Evolutionary conservation across 2,888 invertebrate genomes (phyloP).

Genomic region (Corbicula japonica): DNA sequence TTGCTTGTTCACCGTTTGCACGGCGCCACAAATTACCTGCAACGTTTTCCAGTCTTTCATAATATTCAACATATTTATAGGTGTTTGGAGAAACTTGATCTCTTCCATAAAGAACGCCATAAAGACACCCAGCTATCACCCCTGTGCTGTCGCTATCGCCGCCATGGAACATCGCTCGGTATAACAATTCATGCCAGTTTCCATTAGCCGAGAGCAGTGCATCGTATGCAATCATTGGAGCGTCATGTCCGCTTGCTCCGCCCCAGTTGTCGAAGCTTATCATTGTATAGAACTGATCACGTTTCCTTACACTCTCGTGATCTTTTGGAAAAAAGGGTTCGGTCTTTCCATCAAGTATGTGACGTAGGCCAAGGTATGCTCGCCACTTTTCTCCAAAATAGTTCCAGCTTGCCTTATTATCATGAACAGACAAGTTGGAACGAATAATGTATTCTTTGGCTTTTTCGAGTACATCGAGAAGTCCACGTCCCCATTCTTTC

Average conservation of each 20-base stretch:
- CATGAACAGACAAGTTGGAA: constrained; percentile 71
- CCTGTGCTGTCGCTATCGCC: constrained; percentile 86
- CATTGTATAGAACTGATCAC: constrained; percentile 82
- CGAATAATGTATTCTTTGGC: constrained; percentile 78
- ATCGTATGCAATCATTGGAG: constrained; percentile 86
- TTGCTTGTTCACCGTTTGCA: too few relatives aligned
- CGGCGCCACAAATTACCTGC: too few relatives aligned
- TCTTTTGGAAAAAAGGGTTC: constrained; percentile 80
- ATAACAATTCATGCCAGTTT: constrained; percentile 83
- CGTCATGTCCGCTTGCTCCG: constrained; percentile 86
- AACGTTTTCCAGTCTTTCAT: constrained; percentile 12
- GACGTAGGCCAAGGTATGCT: constrained; percentile 76
- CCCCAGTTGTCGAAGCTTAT: constrained; percentile 84
- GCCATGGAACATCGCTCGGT: constrained; percentile 82
- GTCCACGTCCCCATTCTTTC: constrained; percentile 79
- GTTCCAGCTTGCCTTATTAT: constrained; percentile 79
- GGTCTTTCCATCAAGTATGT: constrained; percentile 73
- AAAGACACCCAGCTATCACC: constrained; percentile 83
- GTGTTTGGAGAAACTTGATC: constrained; percentile 80
- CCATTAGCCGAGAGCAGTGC: constrained; percentile 77
- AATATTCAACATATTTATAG: constrained; percentile 67
- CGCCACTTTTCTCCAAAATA: constrained; percentile 82
- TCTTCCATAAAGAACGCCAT: constrained; percentile 83
- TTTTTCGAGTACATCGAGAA: constrained; percentile 74
- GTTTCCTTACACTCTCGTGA: constrained; percentile 76